phyloP scores from a whole-genome alignment of 2,113 vertebrate genomes.

The Rynchops niger region DNA sequence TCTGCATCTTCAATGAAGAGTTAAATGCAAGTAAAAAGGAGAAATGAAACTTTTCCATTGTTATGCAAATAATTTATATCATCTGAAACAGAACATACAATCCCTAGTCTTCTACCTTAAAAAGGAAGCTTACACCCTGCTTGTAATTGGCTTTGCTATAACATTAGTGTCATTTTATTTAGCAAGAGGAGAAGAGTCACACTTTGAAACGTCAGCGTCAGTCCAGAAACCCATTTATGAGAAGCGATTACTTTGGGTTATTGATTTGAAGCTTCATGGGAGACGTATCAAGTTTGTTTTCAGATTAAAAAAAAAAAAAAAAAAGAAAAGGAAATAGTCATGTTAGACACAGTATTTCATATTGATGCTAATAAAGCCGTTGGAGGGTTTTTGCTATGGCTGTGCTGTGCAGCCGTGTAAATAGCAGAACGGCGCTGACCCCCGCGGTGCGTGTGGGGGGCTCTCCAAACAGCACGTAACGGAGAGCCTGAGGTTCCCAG shows the following conservation, averaged over 20 bases:
- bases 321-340: neutral
- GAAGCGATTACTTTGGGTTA: neutral
- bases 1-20: neutral
- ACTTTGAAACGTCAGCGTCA: neutral
- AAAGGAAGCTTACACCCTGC: neutral
- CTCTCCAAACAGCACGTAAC: neutral
- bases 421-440: neutral
- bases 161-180: neutral
- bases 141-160: neutral
- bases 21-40: neutral
- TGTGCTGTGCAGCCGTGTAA: neutral
- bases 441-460: neutral
- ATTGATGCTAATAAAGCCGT: neutral
- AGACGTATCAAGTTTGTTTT: neutral
- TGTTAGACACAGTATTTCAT: neutral
- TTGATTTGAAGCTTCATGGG: constrained; percentile 8
- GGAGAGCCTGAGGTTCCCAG: neutral
- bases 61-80: neutral
- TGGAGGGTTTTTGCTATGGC: fast-evolving
- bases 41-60: neutral
- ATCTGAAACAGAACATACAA: neutral
- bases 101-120: neutral
- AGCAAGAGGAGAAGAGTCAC: neutral
- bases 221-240: neutral
- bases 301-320: neutral